Percentiles rank a stretch among this genome's conserved stretches.
Evolutionary conservation across 2,797 vertebrate species (phyloP).

Genomic region (Loris lydekkerianus): DNA sequence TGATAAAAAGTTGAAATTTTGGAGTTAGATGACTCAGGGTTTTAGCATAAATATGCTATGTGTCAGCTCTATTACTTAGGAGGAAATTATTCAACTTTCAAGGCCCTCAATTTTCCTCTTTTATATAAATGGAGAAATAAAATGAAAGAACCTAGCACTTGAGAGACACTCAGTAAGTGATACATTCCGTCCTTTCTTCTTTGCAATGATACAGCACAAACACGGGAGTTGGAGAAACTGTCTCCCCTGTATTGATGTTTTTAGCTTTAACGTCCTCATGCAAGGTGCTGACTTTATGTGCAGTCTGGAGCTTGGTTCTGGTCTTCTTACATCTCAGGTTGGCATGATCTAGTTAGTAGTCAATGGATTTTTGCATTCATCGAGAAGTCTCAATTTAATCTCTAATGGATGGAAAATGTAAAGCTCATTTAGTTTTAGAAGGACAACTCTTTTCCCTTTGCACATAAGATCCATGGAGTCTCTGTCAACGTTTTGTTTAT

Average conservation of each 20-base stretch:
- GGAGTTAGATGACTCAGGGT: neutral
- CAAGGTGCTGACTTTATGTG: neutral
- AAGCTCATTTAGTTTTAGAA: conserved; percentile 48
- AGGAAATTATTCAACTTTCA: neutral
- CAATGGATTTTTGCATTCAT: neutral
- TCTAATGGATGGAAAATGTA: neutral
- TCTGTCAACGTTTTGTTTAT: neutral
- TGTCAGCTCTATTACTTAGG: neutral
- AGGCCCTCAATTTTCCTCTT: neutral
- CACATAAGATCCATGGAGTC: neutral
- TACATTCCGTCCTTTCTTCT: neutral
- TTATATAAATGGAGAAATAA: neutral
- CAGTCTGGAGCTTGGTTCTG: neutral
- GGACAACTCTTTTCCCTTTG: neutral
- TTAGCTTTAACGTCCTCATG: neutral
- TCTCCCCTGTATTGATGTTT: neutral
- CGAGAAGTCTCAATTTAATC: conserved; percentile 16
- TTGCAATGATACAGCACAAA: neutral
- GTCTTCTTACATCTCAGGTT: neutral
- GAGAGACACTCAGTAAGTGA: neutral
- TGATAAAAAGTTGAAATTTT: neutral
- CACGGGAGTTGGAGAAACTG: neutral
- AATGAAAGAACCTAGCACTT: neutral
- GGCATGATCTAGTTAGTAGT: neutral
- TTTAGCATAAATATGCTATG: neutral